phyloP scores from a whole-genome alignment of 23 tunicate genomes.

The Oikopleura dioica region DNA sequence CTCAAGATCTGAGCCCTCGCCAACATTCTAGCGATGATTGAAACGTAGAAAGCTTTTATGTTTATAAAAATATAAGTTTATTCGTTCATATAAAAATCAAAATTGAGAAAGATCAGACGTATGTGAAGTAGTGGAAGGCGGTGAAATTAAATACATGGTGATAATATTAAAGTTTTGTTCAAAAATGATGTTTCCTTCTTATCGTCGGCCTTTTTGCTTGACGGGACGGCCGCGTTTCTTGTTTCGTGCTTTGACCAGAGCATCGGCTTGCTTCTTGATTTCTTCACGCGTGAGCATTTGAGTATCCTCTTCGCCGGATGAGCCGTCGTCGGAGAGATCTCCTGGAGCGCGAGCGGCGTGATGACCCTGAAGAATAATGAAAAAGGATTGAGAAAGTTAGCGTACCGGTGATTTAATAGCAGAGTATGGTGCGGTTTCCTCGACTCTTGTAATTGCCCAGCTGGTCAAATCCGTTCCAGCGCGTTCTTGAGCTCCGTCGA shows the following conservation, averaged over 20 bases:
- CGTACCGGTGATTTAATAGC: constrained; percentile 9
- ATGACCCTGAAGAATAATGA: background rate
- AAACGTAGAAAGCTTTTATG: too few relatives aligned
- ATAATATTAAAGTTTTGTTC: too few relatives aligned
- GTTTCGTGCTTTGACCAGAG: background rate
- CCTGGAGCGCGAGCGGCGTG: constrained; percentile 8
- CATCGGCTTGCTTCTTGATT: constrained; percentile 1
- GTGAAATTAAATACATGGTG: too few relatives aligned
- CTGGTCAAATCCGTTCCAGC: background rate
- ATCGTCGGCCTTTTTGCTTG: constrained; percentile 8
- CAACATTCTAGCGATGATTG: too few relatives aligned
- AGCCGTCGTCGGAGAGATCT: background rate
- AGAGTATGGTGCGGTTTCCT: background rate
- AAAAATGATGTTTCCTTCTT: too few relatives aligned
- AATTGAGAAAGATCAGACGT: too few relatives aligned
- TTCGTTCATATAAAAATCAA: too few relatives aligned
- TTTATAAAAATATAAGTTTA: too few relatives aligned
- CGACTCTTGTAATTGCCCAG: constrained; percentile 5
- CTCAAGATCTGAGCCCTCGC: too few relatives aligned
- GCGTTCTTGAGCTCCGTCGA: background rate
- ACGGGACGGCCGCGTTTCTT: background rate
- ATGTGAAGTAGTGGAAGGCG: too few relatives aligned
- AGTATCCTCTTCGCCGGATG: background rate
- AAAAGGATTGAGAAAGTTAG: background rate
- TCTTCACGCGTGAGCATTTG: constrained; percentile 5